Evolutionary conservation across 2,888 invertebrate species (phyloP), one percentile per base, ranked within the genome.

Genomic region (Calameuta idolon): DNA sequence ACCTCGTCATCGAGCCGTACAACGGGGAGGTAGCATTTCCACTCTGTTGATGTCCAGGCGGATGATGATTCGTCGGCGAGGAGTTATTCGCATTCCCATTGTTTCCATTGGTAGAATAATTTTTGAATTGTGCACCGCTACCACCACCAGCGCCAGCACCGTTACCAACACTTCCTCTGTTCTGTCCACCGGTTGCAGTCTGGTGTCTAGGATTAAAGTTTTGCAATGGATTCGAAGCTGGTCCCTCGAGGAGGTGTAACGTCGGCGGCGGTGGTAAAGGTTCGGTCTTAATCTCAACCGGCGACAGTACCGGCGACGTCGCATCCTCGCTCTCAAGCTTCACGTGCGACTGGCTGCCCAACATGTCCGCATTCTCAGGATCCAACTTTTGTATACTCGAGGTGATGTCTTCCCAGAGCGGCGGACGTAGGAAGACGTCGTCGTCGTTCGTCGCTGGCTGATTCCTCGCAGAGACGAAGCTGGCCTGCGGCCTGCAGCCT

Each of bases 321-420:
- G 87, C 94, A 85, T 95, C 95, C 84, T 95, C 95, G 78, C 95
- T 94, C 92, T 97, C 96, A 91, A 96, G 93, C 92, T 97, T 97
- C 86, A 97, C 95, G 90, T 96, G 96, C 4, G 94, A 94, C 85
- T 95, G 92, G 77, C 95, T 93, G 82, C 95, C 95, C 85, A 97
- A 93, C 96, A 97, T 97, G 88, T 96, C 96, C 77, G 97, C 97
- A 91, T 97, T 97, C 91, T 97, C 97, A 37, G 97, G 96, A 91
- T 97, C 97, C 89, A 97, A 95, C 92, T 97, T 97, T 90, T 97
- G 95, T 92, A 97, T 97, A 89, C 97, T 97, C 91, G 96, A 96
- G 83, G 97, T 96, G 90, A 97, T 97, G 93, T 97, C 97, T 92
- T 97, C 97, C 97, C 97, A 97, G 71, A 97, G 94, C 55, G 97